phyloP scores from a whole-genome alignment of 2,797 vertebrate genomes.

The Telmatherina bonti region DNA sequence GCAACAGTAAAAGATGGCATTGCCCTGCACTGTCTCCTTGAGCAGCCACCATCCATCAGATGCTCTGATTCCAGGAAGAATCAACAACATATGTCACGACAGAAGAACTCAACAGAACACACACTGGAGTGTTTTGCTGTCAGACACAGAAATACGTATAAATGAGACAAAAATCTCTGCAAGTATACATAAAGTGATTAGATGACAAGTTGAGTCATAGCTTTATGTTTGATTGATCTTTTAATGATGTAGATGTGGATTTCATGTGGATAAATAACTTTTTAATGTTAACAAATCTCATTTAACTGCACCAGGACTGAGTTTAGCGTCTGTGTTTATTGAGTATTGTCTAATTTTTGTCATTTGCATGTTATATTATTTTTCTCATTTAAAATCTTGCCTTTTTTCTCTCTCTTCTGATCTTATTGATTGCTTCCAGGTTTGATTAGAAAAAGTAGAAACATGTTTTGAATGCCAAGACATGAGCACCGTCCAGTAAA shows the following conservation, averaged over 20 bases:
- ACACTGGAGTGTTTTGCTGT: not conserved
- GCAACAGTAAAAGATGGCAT: conserved; percentile 45
- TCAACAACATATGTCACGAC: conserved; percentile 26
- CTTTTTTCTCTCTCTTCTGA: not conserved
- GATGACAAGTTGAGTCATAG: not conserved
- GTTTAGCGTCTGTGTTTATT: not conserved
- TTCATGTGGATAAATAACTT: not conserved
- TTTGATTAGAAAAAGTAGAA: not conserved
- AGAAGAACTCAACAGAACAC: conserved; percentile 4
- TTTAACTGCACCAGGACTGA: no score
- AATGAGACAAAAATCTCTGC: not conserved
- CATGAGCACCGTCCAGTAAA: not conserved
- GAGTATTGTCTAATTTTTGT: not conserved
- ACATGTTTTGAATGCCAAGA: not conserved
- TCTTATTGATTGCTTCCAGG: not conserved
- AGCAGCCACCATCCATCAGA: conserved; percentile 66
- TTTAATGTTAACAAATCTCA: not conserved
- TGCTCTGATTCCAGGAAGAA: conserved; percentile 47
- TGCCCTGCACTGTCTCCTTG: conserved; percentile 52
- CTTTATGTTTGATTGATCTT: not conserved
- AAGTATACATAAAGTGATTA: not conserved
- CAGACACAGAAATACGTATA: not conserved
- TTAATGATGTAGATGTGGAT: not conserved
- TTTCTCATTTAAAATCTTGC: not conserved
- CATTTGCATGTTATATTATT: not conserved